Percentiles rank a stretch among this genome's conserved stretches.
Evolutionary conservation across 2,113 vertebrate genomes (phyloP).

Genomic region (Oceanites oceanicus): DNA sequence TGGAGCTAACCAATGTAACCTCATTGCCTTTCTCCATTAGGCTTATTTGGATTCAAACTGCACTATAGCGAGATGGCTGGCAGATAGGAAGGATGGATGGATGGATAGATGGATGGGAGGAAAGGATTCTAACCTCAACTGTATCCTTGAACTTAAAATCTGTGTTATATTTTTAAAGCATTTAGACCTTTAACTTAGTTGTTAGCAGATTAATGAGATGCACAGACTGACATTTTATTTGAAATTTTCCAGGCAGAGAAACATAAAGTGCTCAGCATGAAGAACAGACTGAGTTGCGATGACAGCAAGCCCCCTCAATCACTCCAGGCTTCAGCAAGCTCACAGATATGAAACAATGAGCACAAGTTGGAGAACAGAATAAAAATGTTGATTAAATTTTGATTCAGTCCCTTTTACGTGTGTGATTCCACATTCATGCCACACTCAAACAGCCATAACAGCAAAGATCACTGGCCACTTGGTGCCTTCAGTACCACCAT

Average conservation of each 20-base stretch:
- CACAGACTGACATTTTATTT: slow-evolving; percentile 67
- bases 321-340: slow-evolving; percentile 35
- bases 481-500: neutral
- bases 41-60: slow-evolving; percentile 20
- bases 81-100: neutral
- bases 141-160: slow-evolving; percentile 45
- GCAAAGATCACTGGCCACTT: neutral
- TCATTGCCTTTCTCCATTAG: neutral
- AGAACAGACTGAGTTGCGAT: slow-evolving; percentile 38
- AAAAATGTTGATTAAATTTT: slow-evolving; percentile 45
- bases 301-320: slow-evolving; percentile 60
- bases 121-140: slow-evolving; percentile 21
- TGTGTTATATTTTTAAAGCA: slow-evolving; percentile 58
- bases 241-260: slow-evolving; percentile 60
- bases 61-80: neutral
- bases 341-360: slow-evolving; percentile 41
- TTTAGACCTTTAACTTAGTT: slow-evolving; percentile 55
- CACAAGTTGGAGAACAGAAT: slow-evolving; percentile 27
- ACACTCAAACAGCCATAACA: neutral
- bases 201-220: slow-evolving; percentile 69
- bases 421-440: neutral
- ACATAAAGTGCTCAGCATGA: slow-evolving; percentile 55
- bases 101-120: neutral
- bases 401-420: neutral
- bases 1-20: neutral